A percentile compares a stretch with the other conserved stretches of the same genome.
phyloP scores from a whole-genome alignment of 2,888 invertebrate species.

The Tridacna gigas region DNA sequence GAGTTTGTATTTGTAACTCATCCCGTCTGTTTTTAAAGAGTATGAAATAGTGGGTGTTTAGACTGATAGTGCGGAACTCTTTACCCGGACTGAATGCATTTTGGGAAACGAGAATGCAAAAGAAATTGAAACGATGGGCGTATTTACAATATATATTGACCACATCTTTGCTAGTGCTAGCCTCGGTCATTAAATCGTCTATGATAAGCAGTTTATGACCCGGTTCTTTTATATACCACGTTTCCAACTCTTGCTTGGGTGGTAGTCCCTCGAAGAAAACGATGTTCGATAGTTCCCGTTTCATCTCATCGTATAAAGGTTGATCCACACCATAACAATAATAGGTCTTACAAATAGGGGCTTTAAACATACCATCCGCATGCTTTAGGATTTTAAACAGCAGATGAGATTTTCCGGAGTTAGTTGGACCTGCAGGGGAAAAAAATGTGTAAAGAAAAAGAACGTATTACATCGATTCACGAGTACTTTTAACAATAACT shows the following conservation, averaged over 20 bases:
- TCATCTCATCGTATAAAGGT: conserved; percentile 33
- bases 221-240: conserved; percentile 27
- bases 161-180: conserved; percentile 17
- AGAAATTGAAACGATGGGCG: conserved; percentile 41
- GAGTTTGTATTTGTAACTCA: conserved; percentile 48
- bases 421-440: conserved; percentile 7
- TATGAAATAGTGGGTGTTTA: conserved; percentile 43
- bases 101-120: conserved; percentile 19
- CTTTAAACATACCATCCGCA: conserved; percentile 21
- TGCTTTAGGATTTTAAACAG: conserved; percentile 26
- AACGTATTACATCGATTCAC: background rate
- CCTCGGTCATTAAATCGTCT: conserved; percentile 44
- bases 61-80: conserved; percentile 13
- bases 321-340: conserved; percentile 33
- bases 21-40: conserved; percentile 51
- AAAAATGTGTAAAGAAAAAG: background rate
- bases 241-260: conserved; percentile 33
- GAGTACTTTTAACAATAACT: background rate
- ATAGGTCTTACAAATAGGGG: conserved; percentile 13
- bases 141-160: conserved; percentile 39
- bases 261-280: conserved; percentile 40
- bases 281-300: conserved; percentile 11
- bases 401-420: conserved; percentile 18
- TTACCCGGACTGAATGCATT: conserved; percentile 21
- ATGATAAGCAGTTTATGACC: conserved; percentile 36